Conservation (phyloP, 2,797 vertebrate species). For the Tapera naevia region DNA sequence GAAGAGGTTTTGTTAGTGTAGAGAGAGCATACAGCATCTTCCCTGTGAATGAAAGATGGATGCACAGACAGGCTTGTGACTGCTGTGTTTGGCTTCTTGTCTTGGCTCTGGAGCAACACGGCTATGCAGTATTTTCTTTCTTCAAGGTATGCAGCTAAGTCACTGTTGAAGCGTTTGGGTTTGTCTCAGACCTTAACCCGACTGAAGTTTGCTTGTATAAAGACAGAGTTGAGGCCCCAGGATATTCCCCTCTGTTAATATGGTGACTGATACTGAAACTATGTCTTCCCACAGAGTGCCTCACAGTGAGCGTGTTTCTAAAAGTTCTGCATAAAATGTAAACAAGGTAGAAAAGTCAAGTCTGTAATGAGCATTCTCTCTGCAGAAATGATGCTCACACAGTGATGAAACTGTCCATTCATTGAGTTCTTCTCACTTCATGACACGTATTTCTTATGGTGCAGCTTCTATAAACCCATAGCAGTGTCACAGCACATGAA, state of each 20-base stretch:
- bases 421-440: not conserved
- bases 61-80: not conserved
- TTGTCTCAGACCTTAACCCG: not conserved
- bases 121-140: not conserved
- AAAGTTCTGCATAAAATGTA: conserved; percentile 31
- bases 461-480: not conserved
- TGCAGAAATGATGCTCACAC: conserved; percentile 20
- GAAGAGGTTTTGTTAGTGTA: not conserved
- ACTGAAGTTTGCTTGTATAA: not conserved
- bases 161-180: not conserved
- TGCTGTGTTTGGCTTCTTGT: not conserved
- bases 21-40: not conserved
- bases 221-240: not conserved
- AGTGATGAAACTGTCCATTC: not conserved
- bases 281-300: not conserved
- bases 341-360: conserved; percentile 36
- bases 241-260: not conserved
- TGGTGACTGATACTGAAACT: not conserved
- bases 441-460: not conserved
- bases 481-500: not conserved
- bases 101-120: not conserved
- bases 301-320: not conserved
- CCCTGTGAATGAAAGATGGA: not conserved
- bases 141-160: not conserved
- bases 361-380: conserved; percentile 32